phyloP scores from a whole-genome alignment of 2,888 invertebrate species.

The Rutpela maculata region DNA sequence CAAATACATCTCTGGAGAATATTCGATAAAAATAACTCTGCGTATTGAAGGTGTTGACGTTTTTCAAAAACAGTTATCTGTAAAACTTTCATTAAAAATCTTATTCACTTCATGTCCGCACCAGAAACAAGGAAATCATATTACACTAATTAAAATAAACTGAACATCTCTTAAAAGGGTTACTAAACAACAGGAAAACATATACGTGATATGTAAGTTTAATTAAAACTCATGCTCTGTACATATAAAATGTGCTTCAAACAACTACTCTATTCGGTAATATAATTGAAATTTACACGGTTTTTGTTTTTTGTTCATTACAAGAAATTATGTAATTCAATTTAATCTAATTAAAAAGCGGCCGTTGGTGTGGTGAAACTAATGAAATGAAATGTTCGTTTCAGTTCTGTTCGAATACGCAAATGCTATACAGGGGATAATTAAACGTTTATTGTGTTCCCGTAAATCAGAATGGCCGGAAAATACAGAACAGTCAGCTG shows the following conservation, averaged over 20 bases:
- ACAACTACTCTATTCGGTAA: not conserved
- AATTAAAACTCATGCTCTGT: not conserved
- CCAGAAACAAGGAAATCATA: not conserved
- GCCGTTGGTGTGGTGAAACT: not conserved
- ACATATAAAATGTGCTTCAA: not conserved
- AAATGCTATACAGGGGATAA: not conserved
- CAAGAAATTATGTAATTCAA: not conserved
- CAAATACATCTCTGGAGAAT: too few species aligned
- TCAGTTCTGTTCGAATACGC: not conserved
- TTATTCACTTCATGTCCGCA: not conserved
- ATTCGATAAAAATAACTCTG: too few species aligned
- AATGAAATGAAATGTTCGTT: not conserved
- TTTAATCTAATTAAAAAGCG: not conserved
- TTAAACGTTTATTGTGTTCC: not conserved
- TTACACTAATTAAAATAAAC: not conserved
- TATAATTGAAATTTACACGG: constrained; percentile 2
- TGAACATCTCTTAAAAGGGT: constrained; percentile 2
- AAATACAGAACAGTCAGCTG: not conserved
- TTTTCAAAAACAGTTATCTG: too few species aligned
- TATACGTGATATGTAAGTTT: not conserved
- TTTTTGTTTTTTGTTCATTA: not conserved
- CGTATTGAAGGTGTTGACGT: too few species aligned
- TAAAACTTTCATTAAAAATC: not conserved
- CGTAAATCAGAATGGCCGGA: not conserved
- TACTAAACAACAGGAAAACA: not conserved